These are phyloP conservation scores for Lithophane socia DNA, from an alignment of 2,888 invertebrate genomes.

Conservation along the genomic window DNA sequence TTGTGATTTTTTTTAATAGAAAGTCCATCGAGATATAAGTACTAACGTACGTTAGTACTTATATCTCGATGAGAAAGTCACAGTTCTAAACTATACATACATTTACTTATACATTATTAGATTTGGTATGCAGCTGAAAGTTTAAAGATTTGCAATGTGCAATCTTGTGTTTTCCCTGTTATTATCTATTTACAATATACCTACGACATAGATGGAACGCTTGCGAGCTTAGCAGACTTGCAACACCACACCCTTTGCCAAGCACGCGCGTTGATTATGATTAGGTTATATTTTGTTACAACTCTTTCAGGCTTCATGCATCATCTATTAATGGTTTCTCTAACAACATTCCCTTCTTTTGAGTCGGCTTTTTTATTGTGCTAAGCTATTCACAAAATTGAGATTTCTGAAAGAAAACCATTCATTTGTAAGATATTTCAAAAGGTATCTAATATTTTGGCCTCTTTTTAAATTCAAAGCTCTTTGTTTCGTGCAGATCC, in stretches of 20 bases:
- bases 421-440: background rate
- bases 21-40: no score
- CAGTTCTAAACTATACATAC: slow-evolving; percentile 59
- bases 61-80: no score
- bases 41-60: no score
- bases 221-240: background rate
- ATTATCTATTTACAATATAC: slow-evolving; percentile 40
- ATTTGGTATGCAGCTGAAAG: slow-evolving; percentile 60
- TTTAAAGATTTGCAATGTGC: slow-evolving; percentile 51
- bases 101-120: slow-evolving; percentile 54
- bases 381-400: background rate
- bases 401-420: no score
- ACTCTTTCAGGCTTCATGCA: background rate
- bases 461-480: background rate
- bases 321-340: background rate
- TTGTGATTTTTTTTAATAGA: slow-evolving; percentile 76
- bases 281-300: background rate
- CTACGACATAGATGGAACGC: slow-evolving; percentile 29
- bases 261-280: background rate
- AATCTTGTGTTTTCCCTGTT: slow-evolving; percentile 55
- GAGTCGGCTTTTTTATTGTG: background rate
- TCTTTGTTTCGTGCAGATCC: background rate
- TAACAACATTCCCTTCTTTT: background rate
- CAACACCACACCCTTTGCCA: background rate
- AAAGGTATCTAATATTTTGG: background rate